Evolutionary conservation across 1,140 invertebrate genomes (phyloP), one percentile per base, ranked within the genome.

Genomic region (Bombus haemorrhoidalis): DNA sequence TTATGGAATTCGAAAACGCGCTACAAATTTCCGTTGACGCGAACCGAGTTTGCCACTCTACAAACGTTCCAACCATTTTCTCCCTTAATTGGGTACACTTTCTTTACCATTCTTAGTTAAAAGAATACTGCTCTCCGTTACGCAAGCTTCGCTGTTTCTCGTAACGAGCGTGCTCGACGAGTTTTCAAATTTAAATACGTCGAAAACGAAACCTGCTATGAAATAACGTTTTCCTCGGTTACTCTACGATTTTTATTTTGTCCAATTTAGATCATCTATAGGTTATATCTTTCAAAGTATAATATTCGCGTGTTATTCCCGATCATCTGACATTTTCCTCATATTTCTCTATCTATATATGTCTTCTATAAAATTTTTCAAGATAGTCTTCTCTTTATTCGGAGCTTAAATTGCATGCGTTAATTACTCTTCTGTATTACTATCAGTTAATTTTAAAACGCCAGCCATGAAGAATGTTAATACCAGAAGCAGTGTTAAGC

Each of bases 111-210:
- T 79, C 62, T 66, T 32, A 18, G 62, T 43, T 66, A 34, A 68
- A 68, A 68, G 41, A 32, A 68, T 68, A 68, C 62, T 18, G 34
- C 47, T 68, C 74, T 76, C 3, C 37, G 28, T 15, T 39, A 9
- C 25, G 9, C 37, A 2, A 34, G n/a, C 22, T 43, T 75, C 34
- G 32, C 71, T n/a, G 39, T 72, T 39, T 15, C 71, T 75, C 74
- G 74, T 76, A 59, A 76, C 74, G 39, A 79, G 62, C 41, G 62
- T 68, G 12, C 59, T 78, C 59, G 39, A 18, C 53, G 25, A 59
- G 74, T 59, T 22, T 62, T 76, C 74, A 59, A 76, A 76, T 76
- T 76, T 76, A 76, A 76, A 76, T 59, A 53, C 74, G 15, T n/a
- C 25, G 25, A 57, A 59, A 59, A 76, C 28, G 34, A 5, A 28